Evolutionary conservation across 2,797 vertebrate genomes (phyloP).

Genomic region (Neosilurus mollespiculum): DNA sequence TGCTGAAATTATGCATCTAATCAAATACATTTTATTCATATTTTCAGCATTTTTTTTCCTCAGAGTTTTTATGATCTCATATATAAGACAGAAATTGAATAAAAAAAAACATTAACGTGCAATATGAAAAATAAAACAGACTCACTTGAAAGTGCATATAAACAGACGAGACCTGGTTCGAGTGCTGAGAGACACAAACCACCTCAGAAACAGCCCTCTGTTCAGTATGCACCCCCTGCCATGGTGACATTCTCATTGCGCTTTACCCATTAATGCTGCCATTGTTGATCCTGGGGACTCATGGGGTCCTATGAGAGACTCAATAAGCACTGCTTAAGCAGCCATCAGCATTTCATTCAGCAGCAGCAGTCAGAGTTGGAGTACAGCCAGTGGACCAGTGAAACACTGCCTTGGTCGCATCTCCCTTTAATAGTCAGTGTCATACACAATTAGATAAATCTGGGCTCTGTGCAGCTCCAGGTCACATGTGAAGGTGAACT

Average conservation of each 20-base stretch:
- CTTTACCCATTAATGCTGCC: constrained; percentile 80
- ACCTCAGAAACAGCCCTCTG: constrained; percentile 68
- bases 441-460: constrained; percentile 84
- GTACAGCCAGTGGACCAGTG: constrained; percentile 59
- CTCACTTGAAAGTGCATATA: constrained; percentile 61
- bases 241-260: constrained; percentile 79
- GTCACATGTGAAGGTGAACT: constrained; percentile 48
- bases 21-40: not conserved
- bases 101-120: constrained; percentile 13
- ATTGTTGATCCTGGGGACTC: constrained; percentile 78
- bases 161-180: constrained; percentile 68
- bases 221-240: constrained; percentile 68
- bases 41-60: not conserved
- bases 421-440: constrained; percentile 74
- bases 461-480: constrained; percentile 76
- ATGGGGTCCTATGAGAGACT: constrained; percentile 78
- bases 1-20: not conserved
- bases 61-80: constrained; percentile 12
- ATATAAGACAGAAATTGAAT: constrained; percentile 53
- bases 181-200: constrained; percentile 66
- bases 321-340: constrained; percentile 80
- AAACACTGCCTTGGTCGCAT: constrained; percentile 40
- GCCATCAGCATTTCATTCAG: constrained; percentile 43
- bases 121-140: constrained; percentile 40
- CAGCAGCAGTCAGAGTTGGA: constrained; percentile 54